Evolutionary conservation across 2,888 invertebrate species (phyloP), one percentile per base, ranked within the genome.

Genomic region (Piscicola geometra): DNA sequence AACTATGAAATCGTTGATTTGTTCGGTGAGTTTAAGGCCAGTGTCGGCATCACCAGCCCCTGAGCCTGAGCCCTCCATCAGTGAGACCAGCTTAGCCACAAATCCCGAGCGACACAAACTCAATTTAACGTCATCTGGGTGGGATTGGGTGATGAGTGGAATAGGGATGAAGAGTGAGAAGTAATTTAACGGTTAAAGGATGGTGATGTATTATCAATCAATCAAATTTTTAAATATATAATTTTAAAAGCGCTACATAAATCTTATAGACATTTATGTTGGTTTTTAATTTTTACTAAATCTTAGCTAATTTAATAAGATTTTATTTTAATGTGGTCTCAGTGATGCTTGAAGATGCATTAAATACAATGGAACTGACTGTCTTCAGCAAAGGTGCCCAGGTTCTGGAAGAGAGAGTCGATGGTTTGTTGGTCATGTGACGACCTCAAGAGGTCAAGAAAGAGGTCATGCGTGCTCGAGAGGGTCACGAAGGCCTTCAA

Each of bases 361-460:
- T n/a, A n/a, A n/a, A n/a, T n/a, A n/a, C n/a, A n/a, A n/a, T n/a
- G n/a, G n/a, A n/a, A 56, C 60, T 18, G 3, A 73, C 73, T 56
- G 32, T 73, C 35, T 73, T 73, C 73, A 25, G 73, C 18, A 25
- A 32, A 21, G 5, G 64, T 36, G 32, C 73, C 56, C 21, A 73
- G 30, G n/a, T 21, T 56, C 36, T 64, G 73, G 36, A 73, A 73
- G n/a, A 73, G 35, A 3, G 64, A 64, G 32, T 73, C 73, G 52
- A 73, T 64, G 28, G 35, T 73, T 35, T 73, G 56, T 64, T 73
- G 64, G 52, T 73, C 73, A 12, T 25, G 33, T 5, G 60, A 33
- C 18, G 56, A n/a, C 33, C 64, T 56, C 33, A 73, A 33, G 9
- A 73, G 33, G 25, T 56, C 25, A 60, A 36, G 30, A 1, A 73